Evolutionary conservation across 2,888 invertebrate genomes (phyloP), one percentile per base, ranked within the genome.

Genomic region (Dryobotodes eremita): DNA sequence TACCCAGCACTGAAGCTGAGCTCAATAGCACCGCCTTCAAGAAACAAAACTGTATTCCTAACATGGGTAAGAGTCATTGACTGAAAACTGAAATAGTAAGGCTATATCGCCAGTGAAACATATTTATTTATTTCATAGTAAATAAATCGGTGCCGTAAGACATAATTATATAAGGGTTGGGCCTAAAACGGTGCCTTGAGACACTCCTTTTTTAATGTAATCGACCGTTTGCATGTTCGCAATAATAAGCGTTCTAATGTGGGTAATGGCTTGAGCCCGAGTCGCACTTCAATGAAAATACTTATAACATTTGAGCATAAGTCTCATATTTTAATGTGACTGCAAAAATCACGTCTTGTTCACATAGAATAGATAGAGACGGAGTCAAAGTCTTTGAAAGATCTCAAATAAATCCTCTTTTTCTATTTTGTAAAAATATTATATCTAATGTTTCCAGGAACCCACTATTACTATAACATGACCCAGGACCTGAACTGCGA

Each of bases 11-110:
- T 0, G 95, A 95, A 75, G 91, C 89, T 0, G 95, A 95, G 72
- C 90, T 95, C 4, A 91, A 92, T 79, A 91, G 90, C 74, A 94
- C 95, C 0, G 82, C 89, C 0, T 95, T 92, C 82, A 94, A 92
- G 87, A 95, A 94, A 82, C 95, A 95, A 85, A 95, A 95, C 86
- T 95, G 95, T 86, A 89, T 95, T 50, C 94, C 94, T 42, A 95
- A 94, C 71, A 95, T 95, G 95, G 95, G 95, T 95, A 79, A 88
- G 88, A 78, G 8, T 36, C 0, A 50, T n/a, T 31, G 3, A 20
- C 5, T 23, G n/a, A 10, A 82, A n/a, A 13, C 0, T 20, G 0
- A 8, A 59, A 64, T n/a, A 3, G 0, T 15, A 11, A 15, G 10
- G n/a, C 4, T 26, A 26, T 8, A 20, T 59, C 7, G 10, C 4